phyloP scores from a whole-genome alignment of 2,797 vertebrate species.

The Gymnoscopelus microlampas region DNA sequence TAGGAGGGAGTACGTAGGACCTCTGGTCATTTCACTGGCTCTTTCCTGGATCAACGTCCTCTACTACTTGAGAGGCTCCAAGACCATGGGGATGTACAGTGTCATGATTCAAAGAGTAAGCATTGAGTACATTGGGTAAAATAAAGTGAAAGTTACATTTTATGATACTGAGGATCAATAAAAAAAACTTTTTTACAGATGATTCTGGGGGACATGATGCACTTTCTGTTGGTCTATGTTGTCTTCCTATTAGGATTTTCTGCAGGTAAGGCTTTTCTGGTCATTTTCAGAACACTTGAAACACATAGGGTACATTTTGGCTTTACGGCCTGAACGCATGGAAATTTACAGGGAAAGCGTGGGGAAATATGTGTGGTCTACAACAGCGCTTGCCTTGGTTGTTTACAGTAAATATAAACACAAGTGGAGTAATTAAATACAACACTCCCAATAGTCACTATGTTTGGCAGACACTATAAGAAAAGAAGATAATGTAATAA shows the following conservation, averaged over 20 bases:
- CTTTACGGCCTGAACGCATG: too few relatives aligned
- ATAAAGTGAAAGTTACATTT: neutral
- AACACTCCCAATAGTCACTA: too few relatives aligned
- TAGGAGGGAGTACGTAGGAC: conserved; percentile 76
- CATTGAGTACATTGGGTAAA: neutral
- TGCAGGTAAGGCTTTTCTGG: conserved; percentile 75
- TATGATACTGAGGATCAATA: neutral
- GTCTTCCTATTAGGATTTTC: conserved; percentile 92
- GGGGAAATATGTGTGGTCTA: neutral
- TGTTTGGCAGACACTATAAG: too few relatives aligned
- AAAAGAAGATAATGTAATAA: too few relatives aligned
- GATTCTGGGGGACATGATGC: conserved; percentile 87
- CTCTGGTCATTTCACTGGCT: conserved; percentile 86
- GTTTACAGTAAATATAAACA: too few relatives aligned
- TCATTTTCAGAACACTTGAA: neutral
- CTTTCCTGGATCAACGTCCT: conserved; percentile 90
- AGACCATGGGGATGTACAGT: conserved; percentile 88
- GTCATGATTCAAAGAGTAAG: conserved; percentile 93
- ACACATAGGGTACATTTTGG: neutral
- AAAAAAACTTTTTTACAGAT: conserved; percentile 64
- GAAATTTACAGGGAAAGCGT: neutral
- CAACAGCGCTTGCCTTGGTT: too few relatives aligned
- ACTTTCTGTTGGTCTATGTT: conserved; percentile 87
- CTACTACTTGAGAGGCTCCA: conserved; percentile 87
- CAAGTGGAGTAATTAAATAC: too few relatives aligned